A percentile compares a stretch with the other conserved stretches of the same genome.
Conservation (phyloP, 2,113 vertebrate genomes). For the Speoplatyrhinus poulsoni region DNA sequence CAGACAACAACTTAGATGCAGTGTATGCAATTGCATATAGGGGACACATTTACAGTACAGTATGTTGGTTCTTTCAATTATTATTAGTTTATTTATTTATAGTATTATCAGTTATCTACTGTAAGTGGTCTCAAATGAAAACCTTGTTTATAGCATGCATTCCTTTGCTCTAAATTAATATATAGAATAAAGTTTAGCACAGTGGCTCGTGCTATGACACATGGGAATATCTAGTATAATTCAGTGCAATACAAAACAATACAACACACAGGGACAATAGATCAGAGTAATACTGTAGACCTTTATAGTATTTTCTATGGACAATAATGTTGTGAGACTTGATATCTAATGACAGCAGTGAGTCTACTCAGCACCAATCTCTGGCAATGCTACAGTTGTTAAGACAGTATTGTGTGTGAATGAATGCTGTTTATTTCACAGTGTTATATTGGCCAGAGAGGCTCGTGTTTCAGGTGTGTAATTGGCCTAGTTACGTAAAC, state of each 20-base stretch:
- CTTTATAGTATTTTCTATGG: too few relatives aligned
- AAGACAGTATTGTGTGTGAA: not conserved
- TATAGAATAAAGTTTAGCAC: not conserved
- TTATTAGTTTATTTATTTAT: slow-evolving; percentile 14
- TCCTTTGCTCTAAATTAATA: slow-evolving; percentile 31
- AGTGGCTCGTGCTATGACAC: slow-evolving; percentile 10
- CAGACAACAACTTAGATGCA: not conserved
- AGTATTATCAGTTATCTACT: slow-evolving; percentile 15
- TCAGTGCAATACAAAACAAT: slow-evolving; percentile 20
- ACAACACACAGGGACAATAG: slow-evolving; percentile 26
- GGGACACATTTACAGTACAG: slow-evolving; percentile 7
- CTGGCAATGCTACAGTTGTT: not conserved
- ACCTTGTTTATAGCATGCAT: slow-evolving; percentile 27
- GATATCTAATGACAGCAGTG: too few relatives aligned
- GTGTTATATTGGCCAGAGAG: not conserved
- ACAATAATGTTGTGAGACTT: too few relatives aligned
- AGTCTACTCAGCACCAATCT: too few relatives aligned
- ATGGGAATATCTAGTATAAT: slow-evolving; percentile 9
- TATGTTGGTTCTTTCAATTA: slow-evolving; percentile 4
- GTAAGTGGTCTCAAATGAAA: slow-evolving; percentile 1
- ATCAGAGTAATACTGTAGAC: too few relatives aligned
- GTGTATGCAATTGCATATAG: not conserved
- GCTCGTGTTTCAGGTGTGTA: slow-evolving; percentile 19
- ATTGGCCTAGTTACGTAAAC: not conserved
- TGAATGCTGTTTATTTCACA: not conserved